Percentiles rank a stretch among this genome's conserved stretches.
These are phyloP conservation scores for Micromesistius poutassou DNA, from an alignment of 2,797 vertebrate species.

Conservation along the genomic window DNA sequence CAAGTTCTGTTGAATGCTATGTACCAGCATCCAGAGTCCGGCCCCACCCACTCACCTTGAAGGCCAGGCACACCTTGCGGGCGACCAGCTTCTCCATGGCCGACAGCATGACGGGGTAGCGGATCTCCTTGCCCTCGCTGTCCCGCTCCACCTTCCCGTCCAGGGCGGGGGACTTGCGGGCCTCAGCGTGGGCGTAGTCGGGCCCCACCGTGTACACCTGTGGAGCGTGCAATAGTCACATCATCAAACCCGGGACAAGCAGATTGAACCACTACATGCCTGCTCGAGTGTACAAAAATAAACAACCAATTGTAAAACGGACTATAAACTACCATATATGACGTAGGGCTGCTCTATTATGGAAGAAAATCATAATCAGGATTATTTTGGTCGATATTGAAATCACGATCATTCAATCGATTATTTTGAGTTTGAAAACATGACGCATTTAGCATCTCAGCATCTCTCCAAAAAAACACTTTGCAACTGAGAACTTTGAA, in stretches of 20 bases:
- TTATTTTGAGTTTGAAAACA: too few relatives aligned
- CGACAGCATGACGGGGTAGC: constrained; percentile 97
- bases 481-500: too few relatives aligned
- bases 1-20: neutral
- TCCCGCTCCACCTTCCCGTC: constrained; percentile 97
- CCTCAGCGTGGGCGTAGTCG: constrained; percentile 96
- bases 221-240: too few relatives aligned
- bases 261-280: neutral
- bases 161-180: constrained; percentile 93
- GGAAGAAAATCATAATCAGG: too few relatives aligned
- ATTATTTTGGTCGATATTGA: too few relatives aligned
- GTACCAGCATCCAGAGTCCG: neutral
- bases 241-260: neutral
- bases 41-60: constrained; percentile 79
- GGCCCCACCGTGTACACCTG: constrained; percentile 98
- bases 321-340: too few relatives aligned
- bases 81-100: constrained; percentile 99
- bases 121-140: constrained; percentile 97
- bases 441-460: too few relatives aligned
- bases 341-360: too few relatives aligned
- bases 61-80: constrained; percentile 95
- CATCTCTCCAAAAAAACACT: too few relatives aligned
- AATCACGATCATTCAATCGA: too few relatives aligned
- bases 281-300: neutral
- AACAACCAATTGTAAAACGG: too few relatives aligned